These are phyloP conservation scores for Myzus persicae DNA, from an alignment of 1,140 invertebrate genomes.

Conservation along the genomic window DNA sequence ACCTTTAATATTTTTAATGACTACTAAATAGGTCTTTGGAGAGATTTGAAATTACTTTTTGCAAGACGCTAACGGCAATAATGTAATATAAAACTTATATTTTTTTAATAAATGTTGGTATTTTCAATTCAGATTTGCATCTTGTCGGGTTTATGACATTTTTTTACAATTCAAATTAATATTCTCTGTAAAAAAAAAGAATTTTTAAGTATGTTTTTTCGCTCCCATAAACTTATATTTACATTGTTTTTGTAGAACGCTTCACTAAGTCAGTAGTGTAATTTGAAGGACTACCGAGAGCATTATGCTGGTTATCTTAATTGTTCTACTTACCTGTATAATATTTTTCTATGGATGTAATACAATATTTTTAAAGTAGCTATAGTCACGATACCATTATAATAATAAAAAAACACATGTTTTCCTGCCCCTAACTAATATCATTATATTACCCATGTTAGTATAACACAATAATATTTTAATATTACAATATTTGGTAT, in stretches of 20 bases:
- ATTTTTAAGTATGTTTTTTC: neutral
- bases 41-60: slow-evolving; percentile 9
- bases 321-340: neutral
- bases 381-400: neutral
- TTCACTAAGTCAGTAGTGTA: neutral
- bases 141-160: neutral
- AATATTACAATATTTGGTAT: neutral
- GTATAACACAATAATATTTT: neutral
- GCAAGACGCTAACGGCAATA: neutral
- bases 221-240: slow-evolving; percentile 14
- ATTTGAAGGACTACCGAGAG: neutral
- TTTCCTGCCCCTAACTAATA: neutral
- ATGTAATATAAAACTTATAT: neutral
- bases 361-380: neutral
- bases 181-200: neutral
- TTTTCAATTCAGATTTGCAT: slow-evolving; percentile 11
- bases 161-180: neutral
- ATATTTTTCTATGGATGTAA: neutral
- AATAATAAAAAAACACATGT: neutral
- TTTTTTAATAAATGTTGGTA: neutral
- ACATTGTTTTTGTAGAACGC: neutral
- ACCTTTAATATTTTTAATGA: neutral
- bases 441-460: neutral
- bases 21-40: neutral
- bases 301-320: neutral